Evolutionary conservation across 2,797 vertebrate genomes (phyloP).

Genomic region (Periparus ater): DNA sequence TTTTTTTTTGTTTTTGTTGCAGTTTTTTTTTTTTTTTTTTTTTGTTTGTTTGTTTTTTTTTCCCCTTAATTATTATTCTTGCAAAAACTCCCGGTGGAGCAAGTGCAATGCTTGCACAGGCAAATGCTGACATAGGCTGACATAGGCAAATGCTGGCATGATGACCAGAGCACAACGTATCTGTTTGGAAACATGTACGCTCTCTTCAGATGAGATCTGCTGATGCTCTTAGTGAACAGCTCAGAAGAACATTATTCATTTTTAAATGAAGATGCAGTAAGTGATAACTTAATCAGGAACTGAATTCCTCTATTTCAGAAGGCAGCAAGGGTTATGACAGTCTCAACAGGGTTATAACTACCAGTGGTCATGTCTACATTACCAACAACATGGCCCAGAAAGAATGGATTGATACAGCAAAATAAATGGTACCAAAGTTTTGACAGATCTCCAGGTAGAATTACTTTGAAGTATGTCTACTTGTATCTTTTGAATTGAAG

Average conservation of each 20-base stretch:
- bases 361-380: fast-evolving
- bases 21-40: background rate
- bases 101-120: background rate
- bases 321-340: background rate
- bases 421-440: background rate
- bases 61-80: background rate
- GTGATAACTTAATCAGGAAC: background rate
- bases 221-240: background rate
- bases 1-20: background rate
- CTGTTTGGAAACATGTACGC: background rate
- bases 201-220: background rate
- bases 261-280: background rate
- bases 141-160: background rate
- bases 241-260: background rate
- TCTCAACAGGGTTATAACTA: background rate
- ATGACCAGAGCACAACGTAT: background rate
- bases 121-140: background rate
- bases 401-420: background rate
- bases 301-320: background rate
- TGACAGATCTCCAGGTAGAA: background rate
- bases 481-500: background rate
- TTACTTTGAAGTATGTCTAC: background rate
- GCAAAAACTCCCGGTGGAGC: background rate
- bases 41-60: background rate
- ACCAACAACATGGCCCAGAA: background rate